Evolutionary conservation across 2,888 invertebrate species (phyloP).

Genomic region (Rhamphomyia laevipes): DNA sequence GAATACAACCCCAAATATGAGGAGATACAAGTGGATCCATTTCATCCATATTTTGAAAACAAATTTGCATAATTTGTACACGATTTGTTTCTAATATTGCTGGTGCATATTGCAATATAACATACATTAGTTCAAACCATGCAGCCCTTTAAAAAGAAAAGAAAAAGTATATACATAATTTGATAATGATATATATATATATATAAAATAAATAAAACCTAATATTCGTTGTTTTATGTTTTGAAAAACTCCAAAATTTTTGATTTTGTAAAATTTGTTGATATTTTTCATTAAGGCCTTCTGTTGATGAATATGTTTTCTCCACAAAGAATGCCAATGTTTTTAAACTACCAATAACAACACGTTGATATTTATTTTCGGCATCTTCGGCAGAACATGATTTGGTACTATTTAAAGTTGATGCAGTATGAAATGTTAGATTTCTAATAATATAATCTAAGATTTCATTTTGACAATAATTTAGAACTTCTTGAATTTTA

Average conservation of each 20-base stretch:
- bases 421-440: constrained; percentile 47
- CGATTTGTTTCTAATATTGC: constrained; percentile 44
- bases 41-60: constrained; percentile 55
- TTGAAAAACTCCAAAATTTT: constrained; percentile 63
- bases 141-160: constrained; percentile 38
- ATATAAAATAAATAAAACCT: constrained; percentile 19
- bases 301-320: constrained; percentile 41
- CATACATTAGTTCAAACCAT: constrained; percentile 56
- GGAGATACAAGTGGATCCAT: constrained; percentile 53
- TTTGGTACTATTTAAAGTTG: constrained; percentile 43
- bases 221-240: constrained; percentile 42
- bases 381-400: constrained; percentile 50
- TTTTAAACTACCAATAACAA: constrained; percentile 52
- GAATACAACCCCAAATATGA: constrained; percentile 62
- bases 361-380: constrained; percentile 54
- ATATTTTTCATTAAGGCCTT: constrained; percentile 41
- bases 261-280: constrained; percentile 43
- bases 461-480: constrained; percentile 74
- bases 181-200: neutral
- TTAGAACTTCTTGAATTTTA: constrained; percentile 66
- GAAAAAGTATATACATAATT: neutral
- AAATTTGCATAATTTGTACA: constrained; percentile 43
- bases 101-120: constrained; percentile 46
- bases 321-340: constrained; percentile 51
- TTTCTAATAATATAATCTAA: constrained; percentile 60